Conservation (phyloP, 2,797 vertebrate species). For the Diplodus sargus region DNA sequence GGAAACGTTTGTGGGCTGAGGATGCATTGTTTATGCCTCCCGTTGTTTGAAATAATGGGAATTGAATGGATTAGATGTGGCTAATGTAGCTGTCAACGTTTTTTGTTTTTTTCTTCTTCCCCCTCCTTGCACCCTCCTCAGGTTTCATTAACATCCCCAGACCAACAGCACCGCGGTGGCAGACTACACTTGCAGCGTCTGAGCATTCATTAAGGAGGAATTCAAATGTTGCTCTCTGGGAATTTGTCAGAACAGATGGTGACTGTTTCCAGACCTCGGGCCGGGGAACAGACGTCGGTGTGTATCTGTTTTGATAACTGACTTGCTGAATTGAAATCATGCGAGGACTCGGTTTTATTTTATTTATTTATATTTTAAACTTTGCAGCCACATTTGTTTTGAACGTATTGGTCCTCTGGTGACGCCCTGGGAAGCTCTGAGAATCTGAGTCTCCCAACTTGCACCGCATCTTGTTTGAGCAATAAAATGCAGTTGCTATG, state of each 20-base stretch:
- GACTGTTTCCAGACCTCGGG: conserved; percentile 37
- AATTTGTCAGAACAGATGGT: conserved; percentile 64
- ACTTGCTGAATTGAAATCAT: conserved; percentile 49
- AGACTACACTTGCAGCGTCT: conserved; percentile 32
- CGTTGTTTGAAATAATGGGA: conserved; percentile 51
- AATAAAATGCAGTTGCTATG: conserved; percentile 69
- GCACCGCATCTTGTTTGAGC: conserved; percentile 41
- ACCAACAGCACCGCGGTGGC: conserved; percentile 41
- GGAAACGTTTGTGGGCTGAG: conserved; percentile 12
- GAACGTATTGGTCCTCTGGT: conserved; percentile 24
- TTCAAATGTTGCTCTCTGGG: conserved; percentile 43
- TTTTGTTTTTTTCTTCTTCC: neutral
- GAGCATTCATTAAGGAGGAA: conserved; percentile 64
- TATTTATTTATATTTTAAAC: neutral
- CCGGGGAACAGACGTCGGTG: conserved; percentile 35
- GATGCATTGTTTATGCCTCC: conserved; percentile 37
- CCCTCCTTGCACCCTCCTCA: conserved; percentile 26
- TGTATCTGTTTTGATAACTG: conserved; percentile 62
- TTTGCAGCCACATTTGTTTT: conserved; percentile 10
- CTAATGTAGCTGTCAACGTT: conserved; percentile 47
- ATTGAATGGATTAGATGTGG: conserved; percentile 47
- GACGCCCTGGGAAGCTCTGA: conserved; percentile 20
- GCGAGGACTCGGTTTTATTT: conserved; percentile 1
- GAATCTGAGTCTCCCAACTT: conserved; percentile 37
- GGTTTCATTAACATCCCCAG: conserved; percentile 58